Base-by-base conservation (phyloP, 2,797 vertebrate genomes). In the Periparus ater region DNA sequence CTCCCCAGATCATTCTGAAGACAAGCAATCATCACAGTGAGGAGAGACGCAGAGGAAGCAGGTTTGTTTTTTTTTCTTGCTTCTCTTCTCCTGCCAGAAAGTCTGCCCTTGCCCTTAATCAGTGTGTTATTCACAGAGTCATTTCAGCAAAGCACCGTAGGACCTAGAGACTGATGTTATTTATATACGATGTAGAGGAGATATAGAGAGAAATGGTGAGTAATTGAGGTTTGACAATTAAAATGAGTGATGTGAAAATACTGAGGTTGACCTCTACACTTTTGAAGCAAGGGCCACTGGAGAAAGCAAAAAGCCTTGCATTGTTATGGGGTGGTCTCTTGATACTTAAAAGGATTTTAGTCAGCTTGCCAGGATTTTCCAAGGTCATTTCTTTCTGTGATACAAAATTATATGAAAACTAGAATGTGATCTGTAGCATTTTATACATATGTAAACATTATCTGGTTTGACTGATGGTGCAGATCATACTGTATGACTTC, bases 381-480 rank as follows among this genome's bases (percentile, higher is more conserved):
- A 89, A 77, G 72, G 61, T 89, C 22, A 20, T 85, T 88, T 89
- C 23, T 74, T 83, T 75, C 47, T 51, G 9, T 78, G 48, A 66
- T 81, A 29, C 21, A 58, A 74, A 91, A 85, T 77, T 3, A 40
- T 83, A 80, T 92, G 61, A 85, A 83, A 83, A 83, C 54, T 72
- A 26, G 58, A 85, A 61, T 61, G 47, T 54, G 74, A 85, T 85
- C 61, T 88, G 26, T 81, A 92, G 47, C 38, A 68, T 92, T 88
- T 92, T 83, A 58, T 68, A 45, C 47, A 51, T 77, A 36, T 72
- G 44, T 77, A 85, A 92, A 77, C n/a, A 61, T 85, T 91, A 63
- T 85, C 66, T 18, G 80, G 22, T 81, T 96, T 88, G 78, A 91
- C 76, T 88, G 73, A 83, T 93, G 48, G 45, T 27, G 19, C 81